phyloP scores from a whole-genome alignment of 2,113 vertebrate species.

The Noturus placidus region DNA sequence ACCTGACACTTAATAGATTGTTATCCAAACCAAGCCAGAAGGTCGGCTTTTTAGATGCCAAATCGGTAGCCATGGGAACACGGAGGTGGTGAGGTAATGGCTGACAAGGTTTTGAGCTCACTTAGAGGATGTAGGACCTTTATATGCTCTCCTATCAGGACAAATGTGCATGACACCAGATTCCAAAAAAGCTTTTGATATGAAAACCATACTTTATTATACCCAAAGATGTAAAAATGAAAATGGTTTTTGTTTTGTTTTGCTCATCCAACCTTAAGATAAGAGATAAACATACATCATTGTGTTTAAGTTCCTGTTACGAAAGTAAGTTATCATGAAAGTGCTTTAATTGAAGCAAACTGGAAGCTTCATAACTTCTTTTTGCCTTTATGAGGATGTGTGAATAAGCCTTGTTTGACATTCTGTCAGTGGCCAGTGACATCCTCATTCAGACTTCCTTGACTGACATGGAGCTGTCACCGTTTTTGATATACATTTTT shows the following conservation, averaged over 20 bases:
- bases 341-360: constrained; percentile 66
- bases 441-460: constrained; percentile 39
- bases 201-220: constrained; percentile 72
- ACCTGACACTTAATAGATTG: constrained; percentile 47
- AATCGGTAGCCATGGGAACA: constrained; percentile 54
- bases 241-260: constrained; percentile 65
- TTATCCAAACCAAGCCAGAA: constrained; percentile 42
- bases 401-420: constrained; percentile 36
- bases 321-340: constrained; percentile 57
- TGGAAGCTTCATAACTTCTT: constrained; percentile 55
- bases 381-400: constrained; percentile 38
- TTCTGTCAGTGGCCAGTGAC: constrained; percentile 26
- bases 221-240: constrained; percentile 73
- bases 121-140: constrained; percentile 20
- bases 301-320: constrained; percentile 57
- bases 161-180: constrained; percentile 49
- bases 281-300: constrained; percentile 44
- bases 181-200: constrained; percentile 59
- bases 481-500: constrained; percentile 57
- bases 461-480: constrained; percentile 48
- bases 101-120: constrained; percentile 37
- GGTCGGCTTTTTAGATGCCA: constrained; percentile 62
- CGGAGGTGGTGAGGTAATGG: constrained; percentile 46
- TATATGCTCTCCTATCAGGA: constrained; percentile 36
- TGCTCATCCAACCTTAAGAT: constrained; percentile 50